These are phyloP conservation scores for Microplitis manilae DNA, from an alignment of 2,888 invertebrate genomes.

Conservation along the genomic window DNA sequence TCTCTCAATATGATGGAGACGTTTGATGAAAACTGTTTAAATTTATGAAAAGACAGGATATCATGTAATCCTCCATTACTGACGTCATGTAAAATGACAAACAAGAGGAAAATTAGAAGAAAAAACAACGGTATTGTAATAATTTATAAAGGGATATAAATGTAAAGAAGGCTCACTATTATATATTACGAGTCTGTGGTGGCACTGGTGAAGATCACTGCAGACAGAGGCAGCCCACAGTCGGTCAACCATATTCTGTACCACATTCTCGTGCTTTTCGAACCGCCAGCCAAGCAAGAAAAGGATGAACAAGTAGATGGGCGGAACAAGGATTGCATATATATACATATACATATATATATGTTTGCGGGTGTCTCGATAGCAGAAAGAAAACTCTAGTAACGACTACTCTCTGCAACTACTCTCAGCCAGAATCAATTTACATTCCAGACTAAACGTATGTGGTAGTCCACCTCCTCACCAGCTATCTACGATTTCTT, in stretches of 20 bases:
- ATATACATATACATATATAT: neutral
- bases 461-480: neutral
- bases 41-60: neutral
- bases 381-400: slow-evolving; percentile 45
- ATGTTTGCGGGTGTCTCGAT: slow-evolving; percentile 37
- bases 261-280: slow-evolving; percentile 31
- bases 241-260: slow-evolving; percentile 20
- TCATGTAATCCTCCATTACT: neutral
- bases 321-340: slow-evolving; percentile 20
- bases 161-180: neutral
- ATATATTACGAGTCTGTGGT: slow-evolving; percentile 5
- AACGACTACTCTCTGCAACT: slow-evolving; percentile 35
- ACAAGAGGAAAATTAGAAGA: neutral
- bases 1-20: neutral
- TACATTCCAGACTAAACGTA: slow-evolving; percentile 47
- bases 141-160: neutral
- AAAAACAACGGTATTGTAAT: neutral
- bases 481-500: neutral
- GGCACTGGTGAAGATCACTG: slow-evolving; percentile 26
- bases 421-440: slow-evolving; percentile 49
- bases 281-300: slow-evolving; percentile 9
- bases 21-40: neutral
- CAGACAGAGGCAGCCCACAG: slow-evolving; percentile 22
- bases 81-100: neutral
- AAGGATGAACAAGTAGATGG: slow-evolving; percentile 6